Evolutionary conservation across 2,113 vertebrate genomes (phyloP), one percentile per base, ranked within the genome.

Genomic region (Ceuthmochares aereus): DNA sequence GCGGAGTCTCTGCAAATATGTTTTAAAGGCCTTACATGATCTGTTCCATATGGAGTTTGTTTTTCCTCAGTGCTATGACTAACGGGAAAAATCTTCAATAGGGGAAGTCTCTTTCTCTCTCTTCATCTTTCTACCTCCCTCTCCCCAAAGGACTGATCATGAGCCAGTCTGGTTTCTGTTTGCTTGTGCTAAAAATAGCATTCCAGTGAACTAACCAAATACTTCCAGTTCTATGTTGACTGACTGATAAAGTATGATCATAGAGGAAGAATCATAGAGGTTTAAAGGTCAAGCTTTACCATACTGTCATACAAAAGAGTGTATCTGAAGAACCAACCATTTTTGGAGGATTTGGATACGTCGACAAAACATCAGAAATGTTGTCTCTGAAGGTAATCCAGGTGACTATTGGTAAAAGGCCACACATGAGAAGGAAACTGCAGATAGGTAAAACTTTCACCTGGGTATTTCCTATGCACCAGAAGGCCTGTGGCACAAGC

Each of bases 61-160:
- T 96, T 96, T 94, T 83, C 49, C 79, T 90, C 79, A 54, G 67
- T 56, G 22, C 92, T 95, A 73, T 96, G 96, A 96, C 92, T 97
- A 95, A 96, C 87, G 95, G 90, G 94, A 93, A 96, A 96, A 96
- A 96, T 92, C 75, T 96, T 94, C 93, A 90, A 91, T 74, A 89
- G 29, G n/a, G 87, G 93, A 93, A 90, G 84, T 79, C 76, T 96
- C 89, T 96, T 95, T 91, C 80, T 87, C 80, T 93, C 40, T 86
- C 89, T 90, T 87, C 84, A 82, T 94, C 91, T 45, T 91, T 89
- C 62, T 85, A 79, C 87, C 93, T 95, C 93, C 3, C 0, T 92
- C 89, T 95, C 70, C 93, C 90, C 84, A 87, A 88, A 77, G 87
- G 89, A 14, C 42, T 49, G 55, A 87, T 85, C 90, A 77, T 90